Evolutionary conservation across 2,113 vertebrate genomes (phyloP), one percentile per base, ranked within the genome.

Genomic region (Campylomormyrus numenius): DNA sequence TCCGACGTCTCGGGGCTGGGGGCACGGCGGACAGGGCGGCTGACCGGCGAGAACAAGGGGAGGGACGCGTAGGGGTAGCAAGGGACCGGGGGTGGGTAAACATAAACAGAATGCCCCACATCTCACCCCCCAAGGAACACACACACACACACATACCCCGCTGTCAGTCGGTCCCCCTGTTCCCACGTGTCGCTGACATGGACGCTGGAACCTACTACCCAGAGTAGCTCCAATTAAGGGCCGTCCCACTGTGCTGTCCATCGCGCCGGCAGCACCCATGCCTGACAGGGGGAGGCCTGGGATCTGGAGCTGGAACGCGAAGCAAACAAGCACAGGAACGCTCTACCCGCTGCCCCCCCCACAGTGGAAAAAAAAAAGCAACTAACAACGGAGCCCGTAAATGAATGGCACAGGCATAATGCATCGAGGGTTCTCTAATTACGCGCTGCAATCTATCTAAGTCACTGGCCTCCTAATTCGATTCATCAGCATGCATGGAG

Each of bases 251-350:
- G 97, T 92, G 97, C 97, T 97, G 94, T 95, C 97, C 96, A 94
- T 94, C 95, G 97, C 96, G 95, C 93, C 66, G 95, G 91, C 95
- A 93, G 96, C 97, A 95, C 94, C 90, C 91, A 93, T 90, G 95
- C 96, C 96, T 99, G 98, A 98, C 98, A 99, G 96, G 96, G 96
- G 97, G 95, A 96, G 97, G 97, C 96, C 97, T 95, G 96, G 96
- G 96, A 97, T 97, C 97, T 98, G 94, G 66, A 42, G 74, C 45
- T n/a, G 85, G 90, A 91, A 93, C 91, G 85, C 85, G 92, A 95
- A 93, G 94, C 94, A 94, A 94, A 94, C 91, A 91, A 91, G 91
- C 91, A 70, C 66, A 89, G 84, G 21, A 93, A 95, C 95, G 94
- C 91, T 92, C 92, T 94, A 95, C 31, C 70, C 70, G 1, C 27